phyloP scores from a whole-genome alignment of 2,797 vertebrate species.

The Tragelaphus oryx region DNA sequence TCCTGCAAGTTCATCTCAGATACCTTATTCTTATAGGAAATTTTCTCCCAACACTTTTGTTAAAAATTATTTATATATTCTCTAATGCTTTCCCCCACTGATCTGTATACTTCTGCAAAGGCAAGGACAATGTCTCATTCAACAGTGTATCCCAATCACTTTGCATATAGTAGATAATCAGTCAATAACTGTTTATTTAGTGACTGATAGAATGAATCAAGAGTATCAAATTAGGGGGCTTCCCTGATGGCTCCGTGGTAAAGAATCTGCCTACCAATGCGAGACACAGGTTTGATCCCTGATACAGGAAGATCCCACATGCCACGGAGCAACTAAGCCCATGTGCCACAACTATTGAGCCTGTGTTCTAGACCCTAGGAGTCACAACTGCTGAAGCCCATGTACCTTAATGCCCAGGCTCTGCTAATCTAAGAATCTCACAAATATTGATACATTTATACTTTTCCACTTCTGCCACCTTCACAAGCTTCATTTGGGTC shows the following conservation, averaged over 20 bases:
- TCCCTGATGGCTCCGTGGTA: neutral
- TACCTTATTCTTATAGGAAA: neutral
- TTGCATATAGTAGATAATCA: neutral
- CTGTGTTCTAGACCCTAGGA: neutral
- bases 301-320: neutral
- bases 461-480: neutral
- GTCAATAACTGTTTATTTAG: neutral
- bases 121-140: neutral
- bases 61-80: neutral
- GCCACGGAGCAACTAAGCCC: neutral
- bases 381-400: neutral
- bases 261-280: neutral
- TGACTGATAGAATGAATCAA: neutral
- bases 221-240: neutral
- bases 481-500: neutral
- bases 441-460: neutral
- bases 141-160: neutral
- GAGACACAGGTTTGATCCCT: neutral
- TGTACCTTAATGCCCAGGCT: neutral
- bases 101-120: neutral
- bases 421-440: neutral
- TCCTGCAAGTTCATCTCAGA: neutral
- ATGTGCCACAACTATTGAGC: neutral
- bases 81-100: neutral
- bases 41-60: slow-evolving; percentile 14